Conservation (phyloP, 92 coral and sea anemone species). For the Zoanthus sociatus region DNA sequence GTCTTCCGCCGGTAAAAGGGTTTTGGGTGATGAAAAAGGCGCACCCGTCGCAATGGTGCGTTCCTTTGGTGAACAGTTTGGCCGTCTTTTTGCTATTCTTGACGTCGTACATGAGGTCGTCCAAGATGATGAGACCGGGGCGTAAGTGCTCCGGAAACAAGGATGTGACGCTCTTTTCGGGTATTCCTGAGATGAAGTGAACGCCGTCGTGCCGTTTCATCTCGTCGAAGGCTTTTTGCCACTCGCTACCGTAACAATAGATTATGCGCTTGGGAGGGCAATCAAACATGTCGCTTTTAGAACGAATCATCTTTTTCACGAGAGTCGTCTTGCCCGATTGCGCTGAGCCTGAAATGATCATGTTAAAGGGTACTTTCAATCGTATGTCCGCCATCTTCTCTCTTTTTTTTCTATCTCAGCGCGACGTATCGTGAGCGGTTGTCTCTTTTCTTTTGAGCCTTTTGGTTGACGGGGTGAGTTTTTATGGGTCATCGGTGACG, state of each 20-base stretch:
- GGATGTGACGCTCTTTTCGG: not conserved
- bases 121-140: constrained; percentile 30
- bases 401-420: no score
- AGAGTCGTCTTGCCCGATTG: not conserved
- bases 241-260: no score
- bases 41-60: not conserved
- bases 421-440: no score
- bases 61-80: constrained; percentile 22
- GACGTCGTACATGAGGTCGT: constrained; percentile 31
- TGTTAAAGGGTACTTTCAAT: no score
- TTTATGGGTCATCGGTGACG: not conserved
- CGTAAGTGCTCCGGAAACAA: not conserved
- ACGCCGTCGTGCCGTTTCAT: not conserved
- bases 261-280: no score
- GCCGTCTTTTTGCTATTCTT: not conserved
- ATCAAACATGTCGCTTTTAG: no score
- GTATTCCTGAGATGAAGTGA: no score
- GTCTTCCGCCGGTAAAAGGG: not conserved
- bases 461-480: no score
- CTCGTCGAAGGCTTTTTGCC: not conserved
- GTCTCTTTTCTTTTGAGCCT: no score
- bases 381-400: no score
- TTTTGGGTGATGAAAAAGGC: not conserved
- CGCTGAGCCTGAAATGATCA: no score
- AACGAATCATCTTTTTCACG: no score